Evolutionary conservation across 2,797 vertebrate genomes (phyloP), one percentile per base, ranked within the genome.

Genomic region (Lepilemur ruficaudatus): DNA sequence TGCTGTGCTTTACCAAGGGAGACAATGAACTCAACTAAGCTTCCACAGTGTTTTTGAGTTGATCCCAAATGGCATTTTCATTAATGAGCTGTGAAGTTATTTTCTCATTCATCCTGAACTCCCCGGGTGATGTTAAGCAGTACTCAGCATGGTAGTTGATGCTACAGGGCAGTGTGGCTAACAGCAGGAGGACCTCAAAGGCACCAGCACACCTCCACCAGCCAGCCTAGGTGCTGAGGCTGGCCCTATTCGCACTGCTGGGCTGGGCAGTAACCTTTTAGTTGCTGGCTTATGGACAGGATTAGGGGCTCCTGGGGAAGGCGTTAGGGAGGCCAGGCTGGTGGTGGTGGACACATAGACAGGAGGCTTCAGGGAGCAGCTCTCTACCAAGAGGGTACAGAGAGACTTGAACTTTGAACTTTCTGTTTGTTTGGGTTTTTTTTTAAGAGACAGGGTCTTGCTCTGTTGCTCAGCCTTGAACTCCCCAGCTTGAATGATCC

Each of bases 51-150:
- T 52, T 72, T 87, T 65, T 78, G 82, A 93, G 35, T 0, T 78
- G 82, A 95, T 30, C 11, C 30, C 78, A 73, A 69, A 69, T 38
- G 67, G 82, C 85, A 72, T 65, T 76, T 91, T 65, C 78, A 70
- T 78, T 65, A 78, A 17, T 73, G 78, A 91, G 25, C 72, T 80
- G 72, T 50, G 59, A 70, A 76, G 72, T 22, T 76, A 28, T 32
- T 91, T 94, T 95, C 89, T 78, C 78, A 72, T 78, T 84, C 82
- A 94, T 72, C 48, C 87, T 38, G 72, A 81, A 52, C 67, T 48
- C 55, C 25, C 86, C 35, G 50, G 9, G 12, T 61, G 81, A 55
- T n/a, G 35, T 3, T 61, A 43, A 72, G 86, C 78, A 41, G 82
- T 22, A 4, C 85, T 48, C 73, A 93, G 89, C 86, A 55, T 13